These are phyloP conservation scores for Nannoperca australis DNA, from an alignment of 2,797 vertebrate genomes.

Conservation along the genomic window DNA sequence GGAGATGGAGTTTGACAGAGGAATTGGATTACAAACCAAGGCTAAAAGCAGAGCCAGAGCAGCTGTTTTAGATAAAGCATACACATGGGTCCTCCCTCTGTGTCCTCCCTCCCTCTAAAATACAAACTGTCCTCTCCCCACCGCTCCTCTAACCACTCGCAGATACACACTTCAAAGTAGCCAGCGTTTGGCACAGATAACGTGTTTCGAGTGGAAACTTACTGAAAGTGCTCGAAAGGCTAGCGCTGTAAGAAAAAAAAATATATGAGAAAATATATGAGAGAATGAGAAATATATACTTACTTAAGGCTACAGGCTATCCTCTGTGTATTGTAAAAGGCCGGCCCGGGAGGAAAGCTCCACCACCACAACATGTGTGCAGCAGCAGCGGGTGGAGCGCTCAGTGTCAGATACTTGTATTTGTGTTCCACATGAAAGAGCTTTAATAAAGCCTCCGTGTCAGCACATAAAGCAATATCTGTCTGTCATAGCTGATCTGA, in stretches of 20 bases:
- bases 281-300: conserved; percentile 50
- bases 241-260: conserved; percentile 9
- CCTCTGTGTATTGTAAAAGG: conserved; percentile 32
- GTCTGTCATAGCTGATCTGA: conserved; percentile 60
- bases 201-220: conserved; percentile 70
- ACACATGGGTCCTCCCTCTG: conserved; percentile 68
- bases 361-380: conserved; percentile 67
- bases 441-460: conserved; percentile 72
- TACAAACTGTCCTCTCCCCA: conserved; percentile 63
- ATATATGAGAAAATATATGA: conserved; percentile 32
- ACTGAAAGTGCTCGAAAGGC: conserved; percentile 56
- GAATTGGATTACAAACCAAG: conserved; percentile 74
- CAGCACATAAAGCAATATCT: conserved; percentile 65
- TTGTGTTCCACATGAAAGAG: conserved; percentile 71
- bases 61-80: conserved; percentile 81
- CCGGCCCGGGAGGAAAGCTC: conserved; percentile 38
- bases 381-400: conserved; percentile 55
- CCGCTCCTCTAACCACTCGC: conserved; percentile 56
- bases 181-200: conserved; percentile 57
- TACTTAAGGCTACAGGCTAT: conserved; percentile 39
- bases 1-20: conserved; percentile 68
- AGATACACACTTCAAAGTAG: conserved; percentile 74
- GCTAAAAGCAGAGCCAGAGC: conserved; percentile 71
- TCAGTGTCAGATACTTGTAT: conserved; percentile 59
- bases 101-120: conserved; percentile 54